Conservation (phyloP, 2,888 invertebrate genomes). For the Ectemnius cavifrons region DNA sequence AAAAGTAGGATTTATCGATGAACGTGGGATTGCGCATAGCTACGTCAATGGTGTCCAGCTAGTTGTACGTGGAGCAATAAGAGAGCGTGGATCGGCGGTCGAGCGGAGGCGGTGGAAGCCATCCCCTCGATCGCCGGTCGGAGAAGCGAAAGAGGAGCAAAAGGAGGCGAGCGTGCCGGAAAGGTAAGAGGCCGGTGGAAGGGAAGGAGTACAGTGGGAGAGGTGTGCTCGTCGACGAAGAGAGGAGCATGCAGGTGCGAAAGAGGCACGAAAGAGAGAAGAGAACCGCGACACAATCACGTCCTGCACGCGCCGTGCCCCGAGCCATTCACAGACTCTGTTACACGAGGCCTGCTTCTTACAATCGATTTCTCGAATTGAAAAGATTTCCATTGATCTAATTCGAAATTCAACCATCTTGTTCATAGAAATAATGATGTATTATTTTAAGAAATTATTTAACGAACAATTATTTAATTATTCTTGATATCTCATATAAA, state of each 20-base stretch:
- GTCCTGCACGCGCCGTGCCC: constrained; percentile 77
- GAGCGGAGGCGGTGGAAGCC: constrained; percentile 75
- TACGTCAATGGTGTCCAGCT: constrained; percentile 71
- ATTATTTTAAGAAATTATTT: no score
- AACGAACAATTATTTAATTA: no score
- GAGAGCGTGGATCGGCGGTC: constrained; percentile 64
- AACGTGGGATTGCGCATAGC: constrained; percentile 35
- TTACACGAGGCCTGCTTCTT: constrained; percentile 67
- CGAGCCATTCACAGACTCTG: constrained; percentile 72
- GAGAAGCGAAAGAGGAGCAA: constrained; percentile 54
- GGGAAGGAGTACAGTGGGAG: constrained; percentile 56
- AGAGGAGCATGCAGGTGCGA: constrained; percentile 23
- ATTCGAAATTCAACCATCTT: no score
- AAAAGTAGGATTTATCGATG: no score
- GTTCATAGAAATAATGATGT: no score
- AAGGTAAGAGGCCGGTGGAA: constrained; percentile 51
- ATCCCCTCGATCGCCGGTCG: constrained; percentile 63
- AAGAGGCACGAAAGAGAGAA: constrained; percentile 32
- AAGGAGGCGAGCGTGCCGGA: constrained; percentile 55
- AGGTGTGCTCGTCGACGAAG: constrained; percentile 48
- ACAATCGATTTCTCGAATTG: constrained; percentile 35
- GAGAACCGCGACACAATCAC: constrained; percentile 73
- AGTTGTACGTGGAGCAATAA: constrained; percentile 72
- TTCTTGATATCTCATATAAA: no score
- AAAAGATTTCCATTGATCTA: constrained; percentile 14